phyloP scores from a whole-genome alignment of 1,140 invertebrate species.

The Danaus plexippus region DNA sequence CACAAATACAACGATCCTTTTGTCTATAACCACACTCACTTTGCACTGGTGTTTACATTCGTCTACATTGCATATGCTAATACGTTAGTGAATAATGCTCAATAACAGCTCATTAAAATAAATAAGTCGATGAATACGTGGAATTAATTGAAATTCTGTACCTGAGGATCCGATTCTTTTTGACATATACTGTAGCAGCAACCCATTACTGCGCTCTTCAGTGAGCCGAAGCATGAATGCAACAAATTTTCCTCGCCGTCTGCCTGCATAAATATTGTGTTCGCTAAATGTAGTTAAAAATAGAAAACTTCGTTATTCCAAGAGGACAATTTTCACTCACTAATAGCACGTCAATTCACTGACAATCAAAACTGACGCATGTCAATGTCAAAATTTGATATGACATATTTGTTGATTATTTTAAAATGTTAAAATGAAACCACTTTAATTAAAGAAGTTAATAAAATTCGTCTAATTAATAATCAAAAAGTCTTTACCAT shows the following conservation, averaged over 20 bases:
- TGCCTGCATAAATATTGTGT: constrained; percentile 66
- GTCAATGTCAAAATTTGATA: background rate
- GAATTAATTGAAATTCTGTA: constrained; percentile 27
- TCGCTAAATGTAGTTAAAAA: constrained; percentile 48
- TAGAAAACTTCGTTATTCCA: constrained; percentile 57
- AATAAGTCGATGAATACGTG: constrained; percentile 11
- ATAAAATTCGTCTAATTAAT: no score
- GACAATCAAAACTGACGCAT: constrained; percentile 6
- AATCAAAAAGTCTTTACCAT: no score
- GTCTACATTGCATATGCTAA: no score
- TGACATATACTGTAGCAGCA: constrained; percentile 75
- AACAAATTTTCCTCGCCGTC: constrained; percentile 52
- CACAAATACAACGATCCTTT: constrained; percentile 1
- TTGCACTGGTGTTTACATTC: constrained; percentile 4
- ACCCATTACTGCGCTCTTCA: constrained; percentile 67
- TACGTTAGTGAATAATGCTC: no score
- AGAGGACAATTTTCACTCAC: constrained; percentile 27
- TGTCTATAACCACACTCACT: constrained; percentile 1
- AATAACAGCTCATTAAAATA: no score
- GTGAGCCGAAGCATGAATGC: constrained; percentile 65
- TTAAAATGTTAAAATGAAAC: no score
- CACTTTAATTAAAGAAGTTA: no score
- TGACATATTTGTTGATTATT: no score
- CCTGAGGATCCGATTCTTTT: constrained; percentile 73
- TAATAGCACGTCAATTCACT: constrained; percentile 26